Evolutionary conservation across 2,113 vertebrate species (phyloP), one percentile per base, ranked within the genome.

Genomic region (Xenotilapia flavipinnis): DNA sequence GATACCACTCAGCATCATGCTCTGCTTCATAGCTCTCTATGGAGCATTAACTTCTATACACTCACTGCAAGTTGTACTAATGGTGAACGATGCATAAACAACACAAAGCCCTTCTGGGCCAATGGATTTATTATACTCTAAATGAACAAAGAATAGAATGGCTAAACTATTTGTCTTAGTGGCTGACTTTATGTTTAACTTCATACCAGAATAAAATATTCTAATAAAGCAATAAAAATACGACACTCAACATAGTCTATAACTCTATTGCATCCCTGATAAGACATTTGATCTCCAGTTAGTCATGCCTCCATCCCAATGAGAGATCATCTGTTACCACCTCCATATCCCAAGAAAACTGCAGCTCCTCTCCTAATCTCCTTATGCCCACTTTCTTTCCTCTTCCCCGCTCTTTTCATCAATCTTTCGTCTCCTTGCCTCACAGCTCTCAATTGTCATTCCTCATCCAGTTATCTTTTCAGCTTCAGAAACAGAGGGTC

Each of bases 41-140:
- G 56, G 79, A 92, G 54, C 31, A 80, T 79, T 77, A 9, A 23
- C 65, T 84, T 85, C 55, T 82, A 21, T 80, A 28, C 65, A 45
- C 26, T 81, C 60, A 70, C 19, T 42, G 40, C 45, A 82, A 82
- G 14, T 21, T 80, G 47, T 79, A 73, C 77, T 85, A 82, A 88
- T 91, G 45, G 42, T 82, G 40, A 93, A 86, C 15, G 19, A 92
- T 87, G 86, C 55, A 83, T 89, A 81, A 89, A 36, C 81, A 47
- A 58, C 21, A n/a, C 13, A 83, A 12, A 40, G 75, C 65, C 58
- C 40, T 26, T 26, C 42, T 36, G 42, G 73, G 21, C 70, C 31
- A 4, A 28, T 28, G 8, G 15, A 12, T 49, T 77, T 77, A 81
- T 77, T 49, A 13, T 77, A 31, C 70, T 31, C 42, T 49, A 31